Evolutionary conservation across 2,888 invertebrate species (phyloP).

Genomic region (Venustoraphidia nigricollis): DNA sequence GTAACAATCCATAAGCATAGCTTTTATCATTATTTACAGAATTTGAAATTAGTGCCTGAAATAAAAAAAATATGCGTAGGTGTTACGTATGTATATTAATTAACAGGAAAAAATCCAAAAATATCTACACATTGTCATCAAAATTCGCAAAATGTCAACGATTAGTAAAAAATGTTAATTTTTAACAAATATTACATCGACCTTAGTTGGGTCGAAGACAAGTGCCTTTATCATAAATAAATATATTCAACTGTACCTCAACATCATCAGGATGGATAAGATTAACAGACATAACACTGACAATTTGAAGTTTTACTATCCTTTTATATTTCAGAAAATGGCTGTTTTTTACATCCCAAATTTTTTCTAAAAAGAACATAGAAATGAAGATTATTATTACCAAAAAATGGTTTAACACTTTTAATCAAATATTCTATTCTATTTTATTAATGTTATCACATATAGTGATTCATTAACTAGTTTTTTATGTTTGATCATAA

Average conservation of each 20-base stretch:
- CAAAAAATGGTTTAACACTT: no score
- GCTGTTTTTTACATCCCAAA: conserved; percentile 7
- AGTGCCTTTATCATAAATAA: no score
- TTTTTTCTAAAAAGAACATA: conserved; percentile 8
- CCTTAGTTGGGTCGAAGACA: not conserved
- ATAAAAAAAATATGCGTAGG: no score
- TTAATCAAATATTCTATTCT: no score
- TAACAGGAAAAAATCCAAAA: no score
- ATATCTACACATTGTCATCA: no score
- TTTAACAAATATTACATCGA: not conserved
- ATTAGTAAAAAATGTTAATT: no score
- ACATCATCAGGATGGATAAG: conserved; percentile 32
- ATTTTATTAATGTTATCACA: no score
- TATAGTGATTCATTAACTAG: no score
- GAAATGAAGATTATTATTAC: not conserved
- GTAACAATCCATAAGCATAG: conserved; percentile 18
- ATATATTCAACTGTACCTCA: conserved; percentile 22
- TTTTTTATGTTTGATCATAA: no score
- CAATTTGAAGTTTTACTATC: conserved; percentile 17
- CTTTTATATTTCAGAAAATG: conserved; percentile 7
- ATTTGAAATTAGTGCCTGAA: conserved; percentile 20
- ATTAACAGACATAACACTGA: conserved; percentile 19
- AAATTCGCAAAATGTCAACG: no score
- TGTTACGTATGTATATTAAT: no score
- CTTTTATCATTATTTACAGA: conserved; percentile 21